Evolutionary conservation across 2,797 vertebrate genomes (phyloP).

Genomic region (Chelonia mydas): DNA sequence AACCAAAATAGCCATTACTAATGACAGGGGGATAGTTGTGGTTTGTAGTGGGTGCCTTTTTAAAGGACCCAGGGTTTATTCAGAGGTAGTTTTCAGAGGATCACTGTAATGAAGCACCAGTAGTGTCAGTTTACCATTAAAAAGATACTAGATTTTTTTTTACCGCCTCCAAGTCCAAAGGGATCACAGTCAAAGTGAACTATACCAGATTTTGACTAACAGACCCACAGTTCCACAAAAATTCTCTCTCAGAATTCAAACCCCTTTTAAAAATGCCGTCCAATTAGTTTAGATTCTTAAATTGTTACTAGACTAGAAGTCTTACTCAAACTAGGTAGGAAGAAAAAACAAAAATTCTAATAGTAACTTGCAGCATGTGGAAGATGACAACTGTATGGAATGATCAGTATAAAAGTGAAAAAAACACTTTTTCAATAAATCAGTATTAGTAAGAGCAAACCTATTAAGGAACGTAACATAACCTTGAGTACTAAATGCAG

Average conservation of each 20-base stretch:
- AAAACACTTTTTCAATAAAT: background rate
- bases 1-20: slow-evolving; percentile 12
- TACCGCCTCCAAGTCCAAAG: background rate
- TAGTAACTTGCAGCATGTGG: background rate
- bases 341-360: background rate
- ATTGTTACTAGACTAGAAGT: background rate
- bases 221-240: background rate
- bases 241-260: background rate
- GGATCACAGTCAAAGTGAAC: background rate
- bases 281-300: background rate
- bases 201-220: background rate
- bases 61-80: background rate
- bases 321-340: background rate
- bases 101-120: background rate
- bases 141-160: background rate
- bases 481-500: background rate
- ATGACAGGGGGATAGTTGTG: background rate
- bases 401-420: background rate
- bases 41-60: background rate
- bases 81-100: slow-evolving; percentile 37
- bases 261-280: background rate
- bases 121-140: background rate
- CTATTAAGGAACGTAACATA: background rate
- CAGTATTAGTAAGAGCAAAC: background rate
- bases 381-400: background rate